Base-by-base conservation (phyloP, 2,797 vertebrate species). In the Passerculus sandwichensis region DNA sequence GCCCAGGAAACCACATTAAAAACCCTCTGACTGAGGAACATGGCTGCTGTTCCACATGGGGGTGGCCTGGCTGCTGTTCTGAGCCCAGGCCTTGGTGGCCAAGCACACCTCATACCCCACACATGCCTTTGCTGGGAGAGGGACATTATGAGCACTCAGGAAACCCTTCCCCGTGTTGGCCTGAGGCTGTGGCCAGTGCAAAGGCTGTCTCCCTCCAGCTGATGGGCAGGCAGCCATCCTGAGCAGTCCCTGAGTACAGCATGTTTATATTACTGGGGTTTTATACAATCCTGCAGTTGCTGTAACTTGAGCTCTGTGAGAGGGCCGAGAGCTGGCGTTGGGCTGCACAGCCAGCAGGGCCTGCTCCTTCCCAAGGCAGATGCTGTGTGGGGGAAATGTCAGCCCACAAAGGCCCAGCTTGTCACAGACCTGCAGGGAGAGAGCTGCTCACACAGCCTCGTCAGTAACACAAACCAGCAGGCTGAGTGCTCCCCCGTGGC, bases 341-440 rank as follows among this genome's bases (percentile, higher is more conserved):
- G 57, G 16, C 44, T 47, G 54, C 36, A 1, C 3, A 3, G 67
- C 10, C 0, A 94, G 70, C 1, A 0, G n/a, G 79, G 88, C 91
- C 60, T 91, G 66, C 66, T 71, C 65, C 59, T 70, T 66, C 80
- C 30, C 40, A 87, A 47, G 90, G 91, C 96, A 96, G 85, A 80
- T 96, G 95, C 71, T 81, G 40, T 76, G 56, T 64, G 80, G 90
- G 76, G 82, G 66, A 85, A 92, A 91, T 86, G 85, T 84, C 80
- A 96, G 86, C 79, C 26, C 93, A 93, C 78, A 93, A 91, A 96
- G 62, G 67, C 75, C 57, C 74, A 36, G 71, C 84, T 77, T 88
- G 81, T 86, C 88, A 85, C 65, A 36, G 70, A n/a, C 48, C 29
- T 51, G 87, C 50, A 53, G 85, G n/a, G 69, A 50, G 62, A 75